These are phyloP conservation scores for Thermophis baileyi DNA, from an alignment of 2,113 vertebrate genomes.

Conservation along the genomic window DNA sequence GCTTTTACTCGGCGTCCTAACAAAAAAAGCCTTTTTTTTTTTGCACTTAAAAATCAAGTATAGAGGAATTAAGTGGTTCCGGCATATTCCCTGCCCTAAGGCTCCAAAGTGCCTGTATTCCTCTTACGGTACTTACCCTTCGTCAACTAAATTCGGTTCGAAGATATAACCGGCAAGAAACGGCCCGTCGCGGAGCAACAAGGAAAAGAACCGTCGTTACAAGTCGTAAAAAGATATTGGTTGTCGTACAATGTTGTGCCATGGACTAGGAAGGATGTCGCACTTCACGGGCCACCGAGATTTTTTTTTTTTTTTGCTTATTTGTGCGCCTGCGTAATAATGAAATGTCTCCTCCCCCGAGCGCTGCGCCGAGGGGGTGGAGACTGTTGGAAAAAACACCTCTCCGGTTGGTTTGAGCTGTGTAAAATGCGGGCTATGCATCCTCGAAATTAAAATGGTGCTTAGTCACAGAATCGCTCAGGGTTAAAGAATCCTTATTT, in stretches of 20 bases:
- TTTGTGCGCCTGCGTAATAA: not conserved
- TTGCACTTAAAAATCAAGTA: not conserved
- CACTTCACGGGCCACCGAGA: too few relatives aligned
- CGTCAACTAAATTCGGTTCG: not conserved
- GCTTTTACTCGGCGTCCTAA: not conserved
- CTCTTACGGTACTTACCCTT: not conserved
- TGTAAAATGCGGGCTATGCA: not conserved
- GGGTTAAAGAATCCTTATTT: not conserved
- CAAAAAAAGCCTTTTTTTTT: not conserved
- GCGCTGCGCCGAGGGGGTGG: accelerated
- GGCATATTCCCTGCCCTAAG: not conserved
- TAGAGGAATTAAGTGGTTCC: not conserved
- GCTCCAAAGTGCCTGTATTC: not conserved
- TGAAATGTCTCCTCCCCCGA: not conserved
- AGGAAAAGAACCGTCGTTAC: not conserved
- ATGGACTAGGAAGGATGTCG: not conserved
- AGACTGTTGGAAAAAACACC: not conserved
- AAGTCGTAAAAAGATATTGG: not conserved
- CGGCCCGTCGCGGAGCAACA: constrained; percentile 16
- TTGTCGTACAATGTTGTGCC: not conserved
- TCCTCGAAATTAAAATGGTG: not conserved
- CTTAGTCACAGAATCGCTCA: not conserved
- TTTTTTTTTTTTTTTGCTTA: not conserved
- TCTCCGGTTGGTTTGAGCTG: not conserved
- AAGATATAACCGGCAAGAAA: not conserved